A percentile compares a stretch with the other conserved stretches of the same genome.
Conservation (phyloP, 2,888 invertebrate genomes). For the Oligia fasciuncula region DNA sequence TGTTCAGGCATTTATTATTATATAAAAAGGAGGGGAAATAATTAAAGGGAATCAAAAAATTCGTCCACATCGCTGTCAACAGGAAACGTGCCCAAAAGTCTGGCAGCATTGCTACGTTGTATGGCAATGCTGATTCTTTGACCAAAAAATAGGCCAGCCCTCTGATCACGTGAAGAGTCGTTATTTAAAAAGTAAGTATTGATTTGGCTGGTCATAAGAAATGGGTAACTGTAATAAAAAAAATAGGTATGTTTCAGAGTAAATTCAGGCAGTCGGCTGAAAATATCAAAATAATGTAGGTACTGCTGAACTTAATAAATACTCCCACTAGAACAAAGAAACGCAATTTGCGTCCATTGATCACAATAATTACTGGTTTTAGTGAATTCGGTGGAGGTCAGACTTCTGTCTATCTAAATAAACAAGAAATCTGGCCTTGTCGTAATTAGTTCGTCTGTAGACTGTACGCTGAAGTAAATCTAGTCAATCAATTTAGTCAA, state of each 20-base stretch:
- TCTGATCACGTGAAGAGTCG: too few species aligned
- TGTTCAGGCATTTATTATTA: too few species aligned
- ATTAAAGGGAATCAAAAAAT: too few species aligned
- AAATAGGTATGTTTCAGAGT: too few species aligned
- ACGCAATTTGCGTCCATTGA: conserved; percentile 35
- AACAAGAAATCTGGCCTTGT: neutral
- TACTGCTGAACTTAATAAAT: conserved; percentile 27
- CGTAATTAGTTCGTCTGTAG: neutral
- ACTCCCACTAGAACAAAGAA: neutral
- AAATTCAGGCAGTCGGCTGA: neutral
- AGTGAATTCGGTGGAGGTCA: conserved; percentile 12
- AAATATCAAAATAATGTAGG: conserved; percentile 6
- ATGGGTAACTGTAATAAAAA: neutral
- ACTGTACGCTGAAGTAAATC: neutral
- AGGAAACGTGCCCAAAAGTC: too few species aligned
- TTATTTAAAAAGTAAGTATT: too few species aligned
- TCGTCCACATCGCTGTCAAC: too few species aligned
- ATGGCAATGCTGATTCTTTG: too few species aligned
- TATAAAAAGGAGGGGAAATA: too few species aligned
- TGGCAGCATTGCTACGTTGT: too few species aligned
- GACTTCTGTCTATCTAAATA: neutral
- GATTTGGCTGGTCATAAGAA: too few species aligned
- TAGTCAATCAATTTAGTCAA: neutral
- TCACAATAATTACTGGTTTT: conserved; percentile 39
- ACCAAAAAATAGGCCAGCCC: too few species aligned